A percentile compares a stretch with the other conserved stretches of the same genome.
These are phyloP conservation scores for Enteromius anoplus DNA, from an alignment of 2,797 vertebrate species.

Conservation along the genomic window DNA sequence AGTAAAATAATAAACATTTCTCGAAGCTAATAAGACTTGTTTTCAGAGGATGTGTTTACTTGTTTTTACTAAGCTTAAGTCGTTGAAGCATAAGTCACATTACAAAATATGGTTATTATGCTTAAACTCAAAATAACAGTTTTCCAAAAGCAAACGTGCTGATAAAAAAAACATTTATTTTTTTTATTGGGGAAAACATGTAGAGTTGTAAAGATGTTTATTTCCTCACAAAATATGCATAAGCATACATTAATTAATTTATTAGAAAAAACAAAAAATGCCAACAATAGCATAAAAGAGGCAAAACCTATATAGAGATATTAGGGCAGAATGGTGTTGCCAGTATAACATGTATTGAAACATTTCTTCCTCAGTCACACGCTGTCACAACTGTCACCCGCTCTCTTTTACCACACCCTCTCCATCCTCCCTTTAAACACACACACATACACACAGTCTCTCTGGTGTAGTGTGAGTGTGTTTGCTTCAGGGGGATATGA, in stretches of 20 bases:
- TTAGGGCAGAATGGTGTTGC: constrained; percentile 10
- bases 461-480: constrained; percentile 39
- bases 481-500: constrained; percentile 31
- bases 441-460: constrained; percentile 51
- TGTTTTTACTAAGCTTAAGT: not conserved
- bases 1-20: not conserved
- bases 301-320: not conserved
- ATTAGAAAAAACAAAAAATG: no score
- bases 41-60: not conserved
- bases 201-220: not conserved
- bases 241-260: not conserved
- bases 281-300: not conserved
- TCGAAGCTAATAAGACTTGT: not conserved
- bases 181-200: not conserved
- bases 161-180: not conserved
- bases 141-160: no score
- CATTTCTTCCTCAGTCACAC: constrained; percentile 20
- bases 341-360: constrained; percentile 26
- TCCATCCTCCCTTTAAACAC: constrained; percentile 9
- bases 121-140: not conserved
- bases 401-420: constrained; percentile 7
- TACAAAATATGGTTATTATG: not conserved
- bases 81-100: not conserved
- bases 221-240: not conserved
- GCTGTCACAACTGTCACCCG: constrained; percentile 23